Conservation (phyloP, 2,113 vertebrate genomes). For the Nycticryphes semicollaris region DNA sequence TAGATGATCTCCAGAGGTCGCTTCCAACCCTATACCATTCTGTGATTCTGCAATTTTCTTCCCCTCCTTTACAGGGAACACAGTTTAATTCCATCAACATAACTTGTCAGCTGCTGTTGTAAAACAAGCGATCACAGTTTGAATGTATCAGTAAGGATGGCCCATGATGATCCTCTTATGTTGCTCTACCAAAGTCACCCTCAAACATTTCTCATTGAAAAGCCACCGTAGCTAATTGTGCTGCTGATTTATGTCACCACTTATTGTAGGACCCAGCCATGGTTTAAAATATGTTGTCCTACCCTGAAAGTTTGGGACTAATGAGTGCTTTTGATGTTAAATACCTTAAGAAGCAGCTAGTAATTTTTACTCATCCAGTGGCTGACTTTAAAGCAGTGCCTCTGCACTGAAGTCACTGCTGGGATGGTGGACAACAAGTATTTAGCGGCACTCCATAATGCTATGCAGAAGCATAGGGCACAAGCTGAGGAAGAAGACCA, state of each 20-base stretch:
- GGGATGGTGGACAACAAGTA: not conserved
- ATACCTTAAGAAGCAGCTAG: not conserved
- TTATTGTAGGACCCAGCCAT: not conserved
- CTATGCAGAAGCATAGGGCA: not conserved
- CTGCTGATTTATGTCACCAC: not conserved
- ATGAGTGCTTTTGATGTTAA: not conserved
- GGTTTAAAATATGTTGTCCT: not conserved
- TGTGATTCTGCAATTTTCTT: not conserved
- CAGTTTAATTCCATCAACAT: not conserved
- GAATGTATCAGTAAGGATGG: not conserved
- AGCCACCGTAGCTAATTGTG: not conserved
- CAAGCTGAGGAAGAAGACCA: constrained; percentile 10
- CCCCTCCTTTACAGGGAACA: not conserved
- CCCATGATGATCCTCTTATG: not conserved
- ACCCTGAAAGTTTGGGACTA: not conserved
- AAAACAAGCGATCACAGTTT: not conserved
- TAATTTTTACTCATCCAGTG: not conserved
- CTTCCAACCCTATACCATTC: too few relatives aligned
- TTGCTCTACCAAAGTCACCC: not conserved
- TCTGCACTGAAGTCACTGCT: not conserved
- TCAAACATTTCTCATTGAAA: not conserved
- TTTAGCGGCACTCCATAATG: not conserved
- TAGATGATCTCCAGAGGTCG: too few relatives aligned
- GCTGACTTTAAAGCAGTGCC: not conserved
- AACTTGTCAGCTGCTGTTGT: not conserved